Conservation (phyloP, 30 jellyfish, hydroid and myxozoan species). For the Chrysaora quinquecirrha region DNA sequence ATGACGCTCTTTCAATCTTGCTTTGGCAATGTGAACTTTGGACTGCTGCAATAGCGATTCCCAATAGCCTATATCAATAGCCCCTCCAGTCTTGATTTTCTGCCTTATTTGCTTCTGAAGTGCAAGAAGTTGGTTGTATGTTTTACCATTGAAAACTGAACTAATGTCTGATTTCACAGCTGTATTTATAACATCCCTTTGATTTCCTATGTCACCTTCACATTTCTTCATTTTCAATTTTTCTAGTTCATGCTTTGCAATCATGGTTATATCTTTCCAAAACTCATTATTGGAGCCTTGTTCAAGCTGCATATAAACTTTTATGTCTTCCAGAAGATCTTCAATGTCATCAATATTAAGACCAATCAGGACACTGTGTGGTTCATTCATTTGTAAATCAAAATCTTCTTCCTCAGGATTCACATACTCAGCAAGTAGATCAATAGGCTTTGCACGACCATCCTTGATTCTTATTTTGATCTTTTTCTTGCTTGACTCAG, state of each 20-base stretch:
- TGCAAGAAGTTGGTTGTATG: constrained; percentile 80
- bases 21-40: constrained; percentile 90
- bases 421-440: constrained; percentile 94
- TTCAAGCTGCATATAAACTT: constrained; percentile 88
- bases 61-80: constrained; percentile 99
- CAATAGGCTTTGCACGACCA: constrained; percentile 99
- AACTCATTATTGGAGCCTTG: constrained; percentile 84
- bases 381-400: constrained; percentile 98
- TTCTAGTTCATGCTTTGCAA: constrained; percentile 82
- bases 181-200: constrained; percentile 94
- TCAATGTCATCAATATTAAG: constrained; percentile 93
- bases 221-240: constrained; percentile 52
- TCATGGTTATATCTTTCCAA: constrained; percentile 97
- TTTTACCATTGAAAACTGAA: constrained; percentile 77
- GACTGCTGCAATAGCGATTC: constrained; percentile 89
- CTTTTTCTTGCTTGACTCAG: constrained; percentile 94
- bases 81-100: constrained; percentile 92
- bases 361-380: constrained; percentile 94
- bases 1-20: constrained; percentile 91
- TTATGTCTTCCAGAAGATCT: constrained; percentile 94
- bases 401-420: constrained; percentile 95
- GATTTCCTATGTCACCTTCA: constrained; percentile 67
- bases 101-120: constrained; percentile 85
- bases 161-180: constrained; percentile 87
- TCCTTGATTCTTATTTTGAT: constrained; percentile 90